A percentile compares a stretch with the other conserved stretches of the same genome.
Conservation (phyloP, 2,113 vertebrate species). For the Psophia crepitans region DNA sequence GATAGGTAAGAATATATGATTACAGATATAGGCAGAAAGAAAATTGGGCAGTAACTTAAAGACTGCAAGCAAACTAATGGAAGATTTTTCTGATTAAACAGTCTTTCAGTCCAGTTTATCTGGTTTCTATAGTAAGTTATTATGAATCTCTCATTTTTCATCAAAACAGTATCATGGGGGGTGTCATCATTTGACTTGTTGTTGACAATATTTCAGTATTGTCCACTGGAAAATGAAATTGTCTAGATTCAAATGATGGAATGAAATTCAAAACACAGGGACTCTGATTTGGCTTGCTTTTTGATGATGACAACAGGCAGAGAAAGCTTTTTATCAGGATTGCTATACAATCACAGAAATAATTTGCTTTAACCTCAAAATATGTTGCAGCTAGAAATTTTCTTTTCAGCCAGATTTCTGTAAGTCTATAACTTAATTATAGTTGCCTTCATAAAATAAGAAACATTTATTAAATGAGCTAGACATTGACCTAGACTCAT, state of each 20-base stretch:
- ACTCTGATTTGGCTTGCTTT: neutral
- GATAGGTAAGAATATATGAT: neutral
- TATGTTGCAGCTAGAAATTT: neutral
- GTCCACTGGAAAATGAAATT: neutral
- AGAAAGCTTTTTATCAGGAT: neutral
- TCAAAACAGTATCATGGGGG: neutral
- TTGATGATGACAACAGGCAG: neutral
- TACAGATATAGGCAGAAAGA: neutral
- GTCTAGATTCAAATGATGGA: neutral
- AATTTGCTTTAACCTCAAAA: neutral
- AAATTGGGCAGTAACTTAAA: neutral
- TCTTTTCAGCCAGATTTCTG: neutral
- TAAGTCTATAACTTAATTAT: neutral
- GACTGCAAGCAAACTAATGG: neutral
- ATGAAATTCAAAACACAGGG: neutral
- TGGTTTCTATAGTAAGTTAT: neutral
- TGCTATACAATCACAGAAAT: neutral
- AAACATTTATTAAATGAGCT: neutral
- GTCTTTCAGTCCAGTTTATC: neutral
- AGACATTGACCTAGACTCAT: neutral
- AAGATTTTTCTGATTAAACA: neutral
- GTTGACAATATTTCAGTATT: neutral
- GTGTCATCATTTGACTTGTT: neutral
- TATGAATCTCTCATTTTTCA: neutral
- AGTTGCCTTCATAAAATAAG: neutral